These are phyloP conservation scores for Maylandia zebra DNA, from an alignment of 2,113 vertebrate genomes.

Conservation along the genomic window DNA sequence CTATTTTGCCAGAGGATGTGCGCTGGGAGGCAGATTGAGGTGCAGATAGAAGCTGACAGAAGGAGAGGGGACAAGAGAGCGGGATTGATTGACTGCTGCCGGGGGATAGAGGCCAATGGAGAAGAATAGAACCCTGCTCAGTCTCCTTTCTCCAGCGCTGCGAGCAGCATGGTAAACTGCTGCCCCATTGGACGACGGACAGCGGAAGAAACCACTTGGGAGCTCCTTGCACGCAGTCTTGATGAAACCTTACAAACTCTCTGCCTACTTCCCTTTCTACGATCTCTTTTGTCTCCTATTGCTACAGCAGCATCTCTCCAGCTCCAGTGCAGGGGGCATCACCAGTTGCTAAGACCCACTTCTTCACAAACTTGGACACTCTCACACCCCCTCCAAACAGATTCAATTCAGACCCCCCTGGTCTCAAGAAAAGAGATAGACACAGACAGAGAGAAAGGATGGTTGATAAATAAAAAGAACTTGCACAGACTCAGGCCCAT, in stretches of 20 bases:
- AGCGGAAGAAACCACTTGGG: constrained; percentile 56
- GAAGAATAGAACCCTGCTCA: constrained; percentile 46
- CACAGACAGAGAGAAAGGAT: constrained; percentile 47
- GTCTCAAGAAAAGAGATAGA: constrained; percentile 45
- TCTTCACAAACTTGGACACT: constrained; percentile 62
- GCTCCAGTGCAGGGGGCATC: constrained; percentile 53
- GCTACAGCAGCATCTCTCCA: constrained; percentile 62
- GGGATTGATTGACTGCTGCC: constrained; percentile 40
- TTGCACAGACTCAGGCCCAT: constrained; percentile 41
- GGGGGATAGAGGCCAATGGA: constrained; percentile 44
- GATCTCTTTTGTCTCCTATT: constrained; percentile 21
- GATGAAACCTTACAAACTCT: constrained; percentile 41
- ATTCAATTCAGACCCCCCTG: constrained; percentile 63
- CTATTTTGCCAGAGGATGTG: constrained; percentile 68
- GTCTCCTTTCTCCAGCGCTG: constrained; percentile 12
- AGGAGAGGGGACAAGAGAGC: constrained; percentile 41
- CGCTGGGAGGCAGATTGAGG: constrained; percentile 64
- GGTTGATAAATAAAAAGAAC: constrained; percentile 53
- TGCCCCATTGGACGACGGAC: constrained; percentile 42
- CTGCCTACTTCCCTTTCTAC: constrained; percentile 16
- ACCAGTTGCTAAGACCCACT: constrained; percentile 64
- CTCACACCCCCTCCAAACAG: constrained; percentile 30
- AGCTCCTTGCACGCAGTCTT: constrained; percentile 45
- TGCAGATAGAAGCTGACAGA: constrained; percentile 38
- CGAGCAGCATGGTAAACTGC: constrained; percentile 56